These are phyloP conservation scores for Terrapene triunguis DNA, from an alignment of 2,113 vertebrate genomes.

Conservation along the genomic window DNA sequence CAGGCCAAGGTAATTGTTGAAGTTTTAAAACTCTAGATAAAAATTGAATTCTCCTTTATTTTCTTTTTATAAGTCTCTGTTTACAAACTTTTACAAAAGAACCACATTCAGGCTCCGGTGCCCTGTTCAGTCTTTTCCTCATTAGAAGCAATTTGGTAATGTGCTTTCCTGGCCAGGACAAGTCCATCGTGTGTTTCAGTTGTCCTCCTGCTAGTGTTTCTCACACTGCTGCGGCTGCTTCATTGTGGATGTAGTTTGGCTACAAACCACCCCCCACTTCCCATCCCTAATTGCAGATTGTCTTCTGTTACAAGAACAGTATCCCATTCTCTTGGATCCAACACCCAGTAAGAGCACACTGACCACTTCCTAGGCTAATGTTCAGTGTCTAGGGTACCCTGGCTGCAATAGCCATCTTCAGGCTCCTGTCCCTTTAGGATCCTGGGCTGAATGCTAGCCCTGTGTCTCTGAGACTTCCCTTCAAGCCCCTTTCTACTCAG, in stretches of 20 bases:
- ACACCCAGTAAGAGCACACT: neutral
- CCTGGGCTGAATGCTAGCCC: neutral
- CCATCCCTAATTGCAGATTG: neutral
- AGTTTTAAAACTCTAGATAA: neutral
- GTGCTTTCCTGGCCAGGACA: neutral
- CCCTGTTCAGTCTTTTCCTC: neutral
- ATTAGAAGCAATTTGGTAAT: neutral
- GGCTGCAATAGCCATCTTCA: rapidly evolving
- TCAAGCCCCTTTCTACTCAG: neutral
- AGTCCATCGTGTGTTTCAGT: neutral
- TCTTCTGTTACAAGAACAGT: neutral
- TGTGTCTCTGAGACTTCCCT: neutral
- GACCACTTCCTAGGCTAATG: neutral
- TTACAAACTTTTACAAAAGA: neutral
- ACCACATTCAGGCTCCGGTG: neutral
- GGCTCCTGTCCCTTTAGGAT: neutral
- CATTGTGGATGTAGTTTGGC: neutral
- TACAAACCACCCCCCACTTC: neutral
- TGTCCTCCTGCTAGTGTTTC: neutral
- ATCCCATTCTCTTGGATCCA: neutral
- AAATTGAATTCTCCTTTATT: neutral
- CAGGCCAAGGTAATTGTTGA: neutral
- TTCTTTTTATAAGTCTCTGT: neutral
- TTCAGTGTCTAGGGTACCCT: neutral
- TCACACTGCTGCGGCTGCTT: neutral